Evolutionary conservation across 2,113 vertebrate species (phyloP).

Genomic region (Tympanuchus pallidicinctus): DNA sequence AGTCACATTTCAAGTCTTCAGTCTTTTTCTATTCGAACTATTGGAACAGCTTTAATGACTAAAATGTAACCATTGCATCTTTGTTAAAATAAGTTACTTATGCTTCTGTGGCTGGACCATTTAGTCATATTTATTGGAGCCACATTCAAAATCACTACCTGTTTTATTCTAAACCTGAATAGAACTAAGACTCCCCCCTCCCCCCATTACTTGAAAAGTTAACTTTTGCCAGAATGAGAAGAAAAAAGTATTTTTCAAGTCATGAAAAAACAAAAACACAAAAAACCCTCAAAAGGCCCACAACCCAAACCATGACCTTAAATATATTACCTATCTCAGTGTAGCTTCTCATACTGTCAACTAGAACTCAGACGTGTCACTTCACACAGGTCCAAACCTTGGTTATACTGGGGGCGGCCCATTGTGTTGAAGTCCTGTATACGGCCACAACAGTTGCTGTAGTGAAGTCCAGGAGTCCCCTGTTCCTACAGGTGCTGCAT

Average conservation of each 20-base stretch:
- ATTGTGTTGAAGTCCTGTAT: conserved; percentile 84
- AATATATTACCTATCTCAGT: not conserved
- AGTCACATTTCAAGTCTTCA: not conserved
- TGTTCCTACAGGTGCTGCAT: conserved; percentile 86
- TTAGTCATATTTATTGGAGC: not conserved
- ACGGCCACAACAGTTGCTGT: conserved; percentile 93
- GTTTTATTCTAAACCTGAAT: not conserved
- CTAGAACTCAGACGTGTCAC: not conserved
- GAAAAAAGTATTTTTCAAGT: not conserved
- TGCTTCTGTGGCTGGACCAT: not conserved
- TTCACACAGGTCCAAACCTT: not conserved
- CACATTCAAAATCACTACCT: not conserved
- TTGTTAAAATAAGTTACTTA: not conserved
- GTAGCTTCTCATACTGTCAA: not conserved
- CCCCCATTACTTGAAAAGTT: not conserved
- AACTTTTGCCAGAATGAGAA: not conserved
- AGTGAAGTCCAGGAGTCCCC: conserved; percentile 90
- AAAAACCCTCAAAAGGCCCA: not conserved
- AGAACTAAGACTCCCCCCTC: not conserved
- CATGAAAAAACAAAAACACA: not conserved
- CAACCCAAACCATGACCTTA: not conserved
- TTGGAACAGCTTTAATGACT: not conserved
- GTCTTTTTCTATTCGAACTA: not conserved
- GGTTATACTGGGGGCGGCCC: conserved; percentile 87
- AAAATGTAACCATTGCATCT: not conserved